These are phyloP conservation scores for Chloropsis cyanopogon DNA, from an alignment of 2,113 vertebrate genomes.

Conservation along the genomic window DNA sequence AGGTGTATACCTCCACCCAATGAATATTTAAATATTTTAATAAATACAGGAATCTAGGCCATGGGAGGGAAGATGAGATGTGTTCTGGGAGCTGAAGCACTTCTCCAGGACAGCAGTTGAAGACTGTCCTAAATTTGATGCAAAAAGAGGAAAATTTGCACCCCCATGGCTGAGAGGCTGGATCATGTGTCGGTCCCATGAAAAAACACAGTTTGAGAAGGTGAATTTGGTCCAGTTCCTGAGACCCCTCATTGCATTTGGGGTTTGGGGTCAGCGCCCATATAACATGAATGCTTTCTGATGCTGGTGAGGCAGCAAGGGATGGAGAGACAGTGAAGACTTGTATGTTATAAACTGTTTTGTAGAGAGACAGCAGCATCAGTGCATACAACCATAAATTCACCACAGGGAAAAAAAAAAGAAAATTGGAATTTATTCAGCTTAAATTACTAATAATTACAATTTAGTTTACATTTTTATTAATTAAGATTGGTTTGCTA, in stretches of 20 bases:
- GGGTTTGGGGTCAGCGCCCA: neutral
- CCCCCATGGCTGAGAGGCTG: neutral
- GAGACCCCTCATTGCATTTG: neutral
- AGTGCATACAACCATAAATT: neutral
- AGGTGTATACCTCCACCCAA: neutral
- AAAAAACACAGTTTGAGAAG: neutral
- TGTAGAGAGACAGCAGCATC: too few species aligned
- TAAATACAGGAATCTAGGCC: neutral
- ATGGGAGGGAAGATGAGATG: neutral
- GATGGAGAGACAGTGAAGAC: rapidly evolving
- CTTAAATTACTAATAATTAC: neutral
- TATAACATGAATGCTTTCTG: neutral
- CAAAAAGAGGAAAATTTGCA: neutral
- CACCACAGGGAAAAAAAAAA: rapidly evolving
- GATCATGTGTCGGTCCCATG: rapidly evolving
- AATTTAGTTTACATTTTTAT: neutral
- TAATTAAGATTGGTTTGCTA: neutral
- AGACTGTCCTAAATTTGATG: neutral
- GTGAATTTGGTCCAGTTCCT: neutral
- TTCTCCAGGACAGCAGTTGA: neutral
- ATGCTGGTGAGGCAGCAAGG: neutral
- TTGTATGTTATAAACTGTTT: neutral
- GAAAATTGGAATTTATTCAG: neutral
- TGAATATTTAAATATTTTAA: neutral
- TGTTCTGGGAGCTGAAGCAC: neutral